Evolutionary conservation across 2,797 vertebrate genomes (phyloP).

Genomic region (Falco rusticolus): DNA sequence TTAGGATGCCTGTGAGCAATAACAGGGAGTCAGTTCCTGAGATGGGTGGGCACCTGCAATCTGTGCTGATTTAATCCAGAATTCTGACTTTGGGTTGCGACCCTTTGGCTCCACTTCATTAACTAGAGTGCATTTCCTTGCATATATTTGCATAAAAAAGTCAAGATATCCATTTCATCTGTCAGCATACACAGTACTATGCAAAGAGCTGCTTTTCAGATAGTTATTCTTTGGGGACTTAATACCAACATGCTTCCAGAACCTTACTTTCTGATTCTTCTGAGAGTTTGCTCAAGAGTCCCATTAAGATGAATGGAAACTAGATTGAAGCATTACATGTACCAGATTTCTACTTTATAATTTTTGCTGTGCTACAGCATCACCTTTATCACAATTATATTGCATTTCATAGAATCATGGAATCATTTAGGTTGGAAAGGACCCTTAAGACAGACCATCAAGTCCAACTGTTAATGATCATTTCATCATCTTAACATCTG

Average conservation of each 20-base stretch:
- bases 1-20: neutral
- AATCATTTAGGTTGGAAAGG: neutral
- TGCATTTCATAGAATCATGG: neutral
- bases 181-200: neutral
- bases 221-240: neutral
- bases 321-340: neutral
- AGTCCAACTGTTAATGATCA: neutral
- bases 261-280: neutral
- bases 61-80: slow-evolving; percentile 20
- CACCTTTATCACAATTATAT: neutral
- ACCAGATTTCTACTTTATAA: neutral
- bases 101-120: slow-evolving; percentile 26
- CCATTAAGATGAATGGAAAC: slow-evolving; percentile 8
- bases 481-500: neutral
- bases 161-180: neutral
- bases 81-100: slow-evolving; percentile 12
- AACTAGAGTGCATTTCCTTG: slow-evolving; percentile 14
- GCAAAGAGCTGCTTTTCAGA: neutral
- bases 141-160: slow-evolving; percentile 47
- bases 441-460: neutral
- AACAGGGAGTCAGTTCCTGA: neutral
- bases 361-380: neutral
- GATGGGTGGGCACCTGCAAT: neutral
- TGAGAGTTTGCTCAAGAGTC: slow-evolving; percentile 2
- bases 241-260: neutral